Conservation (phyloP, 2,888 invertebrate genomes). For the Iselma pallidipennis region DNA sequence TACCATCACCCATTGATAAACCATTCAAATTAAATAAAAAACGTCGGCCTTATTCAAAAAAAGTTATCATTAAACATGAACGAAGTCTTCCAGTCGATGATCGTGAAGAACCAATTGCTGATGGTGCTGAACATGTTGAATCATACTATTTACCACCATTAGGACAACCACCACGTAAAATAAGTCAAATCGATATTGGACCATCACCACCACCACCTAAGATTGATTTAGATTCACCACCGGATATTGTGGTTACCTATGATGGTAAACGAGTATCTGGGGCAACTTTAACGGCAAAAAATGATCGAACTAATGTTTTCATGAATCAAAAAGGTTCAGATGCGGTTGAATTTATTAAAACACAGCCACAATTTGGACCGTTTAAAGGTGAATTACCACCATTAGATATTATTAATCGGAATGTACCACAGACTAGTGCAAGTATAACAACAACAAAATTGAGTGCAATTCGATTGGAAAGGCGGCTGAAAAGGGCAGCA, state of each 20-base stretch:
- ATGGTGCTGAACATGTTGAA: constrained; percentile 73
- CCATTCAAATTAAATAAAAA: constrained; percentile 50
- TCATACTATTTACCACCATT: constrained; percentile 76
- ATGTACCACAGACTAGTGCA: constrained; percentile 42
- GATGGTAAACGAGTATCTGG: constrained; percentile 77
- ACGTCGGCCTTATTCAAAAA: constrained; percentile 42
- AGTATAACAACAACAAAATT: no score
- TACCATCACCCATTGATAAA: constrained; percentile 76
- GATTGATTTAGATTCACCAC: constrained; percentile 44
- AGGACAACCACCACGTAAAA: constrained; percentile 55
- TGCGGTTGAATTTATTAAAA: constrained; percentile 65
- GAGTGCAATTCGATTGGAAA: constrained; percentile 8
- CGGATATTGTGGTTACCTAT: constrained; percentile 71
- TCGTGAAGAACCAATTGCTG: constrained; percentile 59
- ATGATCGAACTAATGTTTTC: constrained; percentile 36
- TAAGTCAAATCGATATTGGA: no score
- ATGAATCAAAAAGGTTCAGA: constrained; percentile 54
- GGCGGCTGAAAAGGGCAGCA: constrained; percentile 39
- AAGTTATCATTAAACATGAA: constrained; percentile 33
- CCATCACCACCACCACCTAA: constrained; percentile 38
- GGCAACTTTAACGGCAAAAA: constrained; percentile 60
- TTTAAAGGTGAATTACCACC: constrained; percentile 76
- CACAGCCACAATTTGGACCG: constrained; percentile 72
- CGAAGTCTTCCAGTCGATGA: constrained; percentile 43
- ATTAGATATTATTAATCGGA: constrained; percentile 54